Base-by-base conservation (phyloP, 2,888 invertebrate species). In the Zygothrica quintamaculata region DNA sequence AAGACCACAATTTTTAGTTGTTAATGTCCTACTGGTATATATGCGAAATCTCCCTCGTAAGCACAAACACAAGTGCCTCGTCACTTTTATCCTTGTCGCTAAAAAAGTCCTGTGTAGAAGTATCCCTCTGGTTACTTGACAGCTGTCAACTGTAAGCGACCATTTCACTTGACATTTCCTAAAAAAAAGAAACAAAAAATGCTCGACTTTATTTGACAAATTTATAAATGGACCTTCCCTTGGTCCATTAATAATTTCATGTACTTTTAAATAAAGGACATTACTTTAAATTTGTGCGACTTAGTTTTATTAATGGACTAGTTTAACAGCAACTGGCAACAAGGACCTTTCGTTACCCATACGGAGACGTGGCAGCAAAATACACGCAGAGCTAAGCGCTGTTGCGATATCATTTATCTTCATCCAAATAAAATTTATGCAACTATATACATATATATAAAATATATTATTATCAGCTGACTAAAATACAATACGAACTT, bases 261-360 rank as follows among this genome's bases (percentile, higher is more conserved):
- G 53, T 34, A 55, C 78, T 66, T 59, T 70, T 66, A 65, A 74
- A 70, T 53, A 78, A 78, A 78, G 70, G 60, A 60, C 37, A 58
- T 43, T 39, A 25, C 58, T 46, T 39, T 40, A 34, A 42, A 33
- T 13, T 44, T 29, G 22, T 33, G 11, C 16, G 33, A 58, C 48
- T 61, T 55, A 53, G 42, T 5, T 3, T 22, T 22, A 22, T 22
- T 22, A 22, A 22, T 22, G 18, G 18, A 2, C 18, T 2, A 2
- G 3, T 22, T 22, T 22, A 31, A 9, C 31, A 8, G 31, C 31
- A 3, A 5, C 31, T 8, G 9, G 9, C 31, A 5, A 1, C 31
- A 31, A 31, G n/a, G 11, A 36, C 36, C 11, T 9, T 12, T 9
- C 1, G 11, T 9, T 12, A 11, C n/a, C 13, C 5, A n/a, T n/a